A percentile compares a stretch with the other conserved stretches of the same genome.
Evolutionary conservation across 2,888 invertebrate genomes (phyloP).

Genomic region (Stictocephala bisonia): DNA sequence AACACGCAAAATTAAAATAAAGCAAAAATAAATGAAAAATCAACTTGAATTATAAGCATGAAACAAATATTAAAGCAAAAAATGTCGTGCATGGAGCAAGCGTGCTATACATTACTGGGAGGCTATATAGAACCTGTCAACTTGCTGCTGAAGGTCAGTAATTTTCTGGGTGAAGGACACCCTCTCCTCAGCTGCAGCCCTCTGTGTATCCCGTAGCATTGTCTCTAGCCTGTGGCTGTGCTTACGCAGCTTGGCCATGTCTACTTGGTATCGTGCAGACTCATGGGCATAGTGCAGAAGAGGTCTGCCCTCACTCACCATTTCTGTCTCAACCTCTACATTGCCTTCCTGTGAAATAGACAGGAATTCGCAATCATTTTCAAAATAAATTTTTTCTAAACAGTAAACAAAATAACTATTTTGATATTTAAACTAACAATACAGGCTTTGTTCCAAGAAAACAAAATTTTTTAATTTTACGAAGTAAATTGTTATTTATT

Average conservation of each 20-base stretch:
- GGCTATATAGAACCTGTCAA: conserved; percentile 65
- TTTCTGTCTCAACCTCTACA: conserved; percentile 26
- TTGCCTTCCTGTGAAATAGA: conserved; percentile 24
- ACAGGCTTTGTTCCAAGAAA: too few relatives aligned
- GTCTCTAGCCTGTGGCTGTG: conserved; percentile 72
- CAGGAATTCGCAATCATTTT: neutral
- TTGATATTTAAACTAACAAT: neutral
- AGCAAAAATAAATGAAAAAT: too few relatives aligned
- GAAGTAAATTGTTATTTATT: too few relatives aligned
- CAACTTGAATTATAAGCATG: too few relatives aligned
- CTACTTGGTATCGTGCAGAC: conserved; percentile 81
- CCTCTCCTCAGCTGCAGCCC: conserved; percentile 62
- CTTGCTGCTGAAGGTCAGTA: conserved; percentile 61
- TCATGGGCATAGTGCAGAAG: conserved; percentile 88
- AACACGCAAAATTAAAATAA: too few relatives aligned
- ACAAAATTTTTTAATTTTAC: too few relatives aligned
- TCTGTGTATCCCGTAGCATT: conserved; percentile 63
- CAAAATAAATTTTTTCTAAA: too few relatives aligned
- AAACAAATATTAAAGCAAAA: too few relatives aligned
- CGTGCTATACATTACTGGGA: too few relatives aligned
- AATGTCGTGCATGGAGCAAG: too few relatives aligned
- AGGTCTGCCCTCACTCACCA: conserved; percentile 31
- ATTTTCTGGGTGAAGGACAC: conserved; percentile 63
- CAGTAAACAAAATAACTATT: neutral
- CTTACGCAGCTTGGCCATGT: conserved; percentile 77